Evolutionary conservation across 2,888 invertebrate genomes (phyloP).

Genomic region (Nebria salina): DNA sequence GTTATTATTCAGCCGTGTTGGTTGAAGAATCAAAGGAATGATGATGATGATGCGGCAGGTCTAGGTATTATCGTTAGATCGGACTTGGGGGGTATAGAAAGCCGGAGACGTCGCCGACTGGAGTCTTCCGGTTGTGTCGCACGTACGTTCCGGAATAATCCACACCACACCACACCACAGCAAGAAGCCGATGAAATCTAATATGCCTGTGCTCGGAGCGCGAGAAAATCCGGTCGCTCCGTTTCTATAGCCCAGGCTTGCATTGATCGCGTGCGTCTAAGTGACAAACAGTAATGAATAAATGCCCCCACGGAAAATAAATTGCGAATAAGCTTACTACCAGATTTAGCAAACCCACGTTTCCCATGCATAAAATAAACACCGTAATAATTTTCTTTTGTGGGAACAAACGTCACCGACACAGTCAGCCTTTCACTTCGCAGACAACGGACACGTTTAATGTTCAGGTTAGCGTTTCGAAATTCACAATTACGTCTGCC

Average conservation of each 20-base stretch:
- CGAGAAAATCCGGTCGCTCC: constrained; percentile 3
- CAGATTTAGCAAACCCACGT: constrained; percentile 41
- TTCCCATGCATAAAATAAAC: constrained; percentile 45
- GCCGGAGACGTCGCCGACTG: not conserved
- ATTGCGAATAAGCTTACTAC: constrained; percentile 42
- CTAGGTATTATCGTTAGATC: not conserved
- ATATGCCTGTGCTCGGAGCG: constrained; percentile 23
- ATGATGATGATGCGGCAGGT: constrained; percentile 2
- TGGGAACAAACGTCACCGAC: constrained; percentile 27
- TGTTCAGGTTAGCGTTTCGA: not conserved
- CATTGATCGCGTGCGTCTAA: constrained; percentile 38
- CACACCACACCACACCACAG: constrained; percentile 9
- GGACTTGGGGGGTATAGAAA: not conserved
- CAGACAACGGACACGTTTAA: not conserved
- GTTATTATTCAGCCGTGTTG: not conserved
- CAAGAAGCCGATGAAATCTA: constrained; percentile 39
- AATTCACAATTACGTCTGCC: not conserved
- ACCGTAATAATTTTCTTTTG: constrained; percentile 45
- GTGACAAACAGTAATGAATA: constrained; percentile 45
- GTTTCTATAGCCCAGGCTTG: constrained; percentile 2
- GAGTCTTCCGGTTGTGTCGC: constrained; percentile 29
- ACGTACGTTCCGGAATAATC: constrained; percentile 35
- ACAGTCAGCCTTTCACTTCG: not conserved
- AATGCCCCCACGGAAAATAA: constrained; percentile 42
- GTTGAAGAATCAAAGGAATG: not conserved